Conservation (phyloP, 2,113 vertebrate species). For the Leptobrachium ailaonicum region DNA sequence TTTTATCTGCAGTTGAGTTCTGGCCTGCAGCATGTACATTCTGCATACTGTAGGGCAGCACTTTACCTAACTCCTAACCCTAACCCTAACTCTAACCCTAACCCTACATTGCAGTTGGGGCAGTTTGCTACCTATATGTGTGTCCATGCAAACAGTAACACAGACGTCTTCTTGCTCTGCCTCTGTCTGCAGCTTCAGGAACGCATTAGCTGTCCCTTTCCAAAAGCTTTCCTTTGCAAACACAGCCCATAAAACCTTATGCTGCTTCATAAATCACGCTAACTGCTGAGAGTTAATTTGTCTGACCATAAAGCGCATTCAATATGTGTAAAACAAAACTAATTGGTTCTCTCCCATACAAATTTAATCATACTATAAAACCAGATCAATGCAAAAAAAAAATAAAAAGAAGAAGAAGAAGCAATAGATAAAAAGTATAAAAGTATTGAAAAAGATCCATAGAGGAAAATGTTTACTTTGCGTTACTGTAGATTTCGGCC, state of each 20-base stretch:
- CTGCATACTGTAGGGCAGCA: too few relatives aligned
- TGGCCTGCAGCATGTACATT: too few relatives aligned
- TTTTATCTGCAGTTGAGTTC: too few relatives aligned
- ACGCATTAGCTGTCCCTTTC: conserved; percentile 42
- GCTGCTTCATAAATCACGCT: conserved; percentile 67
- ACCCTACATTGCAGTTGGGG: too few relatives aligned
- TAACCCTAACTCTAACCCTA: too few relatives aligned
- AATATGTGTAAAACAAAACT: conserved; percentile 77
- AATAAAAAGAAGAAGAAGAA: conserved; percentile 57
- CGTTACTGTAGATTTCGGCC: conserved; percentile 38
- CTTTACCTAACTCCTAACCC: too few relatives aligned
- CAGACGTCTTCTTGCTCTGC: too few relatives aligned
- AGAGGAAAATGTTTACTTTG: conserved; percentile 50
- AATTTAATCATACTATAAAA: conserved; percentile 79
- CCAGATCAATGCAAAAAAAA: conserved; percentile 75
- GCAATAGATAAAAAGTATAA: too few relatives aligned
- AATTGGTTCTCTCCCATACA: conserved; percentile 75
- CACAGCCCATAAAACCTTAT: conserved; percentile 54
- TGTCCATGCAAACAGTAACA: too few relatives aligned
- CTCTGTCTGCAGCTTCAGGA: neutral
- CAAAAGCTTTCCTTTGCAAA: conserved; percentile 47
- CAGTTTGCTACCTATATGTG: too few relatives aligned
- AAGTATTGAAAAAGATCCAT: conserved; percentile 65
- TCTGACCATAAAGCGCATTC: conserved; percentile 74
- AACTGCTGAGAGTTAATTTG: conserved; percentile 72